Conservation (phyloP, 2,797 vertebrate genomes). For the Discoglossus pictus region DNA sequence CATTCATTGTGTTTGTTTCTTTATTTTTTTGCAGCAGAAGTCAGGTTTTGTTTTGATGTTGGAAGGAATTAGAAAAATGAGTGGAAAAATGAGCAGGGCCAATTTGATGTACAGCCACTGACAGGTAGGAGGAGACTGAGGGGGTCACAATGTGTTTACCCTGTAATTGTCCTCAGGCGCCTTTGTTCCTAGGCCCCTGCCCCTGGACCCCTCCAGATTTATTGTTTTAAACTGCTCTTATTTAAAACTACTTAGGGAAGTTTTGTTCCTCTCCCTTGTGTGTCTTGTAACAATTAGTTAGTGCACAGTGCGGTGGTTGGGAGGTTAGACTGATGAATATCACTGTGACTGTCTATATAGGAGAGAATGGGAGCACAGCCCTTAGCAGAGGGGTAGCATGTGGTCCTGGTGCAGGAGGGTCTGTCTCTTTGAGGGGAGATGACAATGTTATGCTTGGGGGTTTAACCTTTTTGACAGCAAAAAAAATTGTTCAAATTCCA, state of each 20-base stretch:
- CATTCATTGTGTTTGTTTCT: not conserved
- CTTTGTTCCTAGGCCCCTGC: not conserved
- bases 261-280: not conserved
- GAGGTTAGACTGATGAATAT: constrained; percentile 3
- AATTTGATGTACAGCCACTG: constrained; percentile 15
- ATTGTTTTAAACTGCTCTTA: constrained; percentile 16
- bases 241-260: constrained; percentile 12
- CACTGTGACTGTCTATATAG: constrained; percentile 26
- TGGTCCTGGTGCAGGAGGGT: not conserved
- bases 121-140: constrained; percentile 16
- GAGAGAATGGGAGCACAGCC: constrained; percentile 12
- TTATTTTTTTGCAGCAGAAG: constrained; percentile 19
- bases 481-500: too few species aligned
- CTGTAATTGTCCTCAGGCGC: not conserved
- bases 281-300: constrained; percentile 23
- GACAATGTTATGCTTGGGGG: too few species aligned
- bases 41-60: constrained; percentile 36
- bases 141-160: not conserved
- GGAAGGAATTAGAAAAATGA: too few species aligned
- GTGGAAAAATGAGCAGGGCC: too few species aligned
- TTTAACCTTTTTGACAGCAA: too few species aligned
- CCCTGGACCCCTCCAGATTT: not conserved
- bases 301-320: not conserved
- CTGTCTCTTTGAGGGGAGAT: too few species aligned
- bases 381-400: constrained; percentile 17